Base-by-base conservation (phyloP, 2,888 invertebrate genomes). In the Halocaridina rubra region DNA sequence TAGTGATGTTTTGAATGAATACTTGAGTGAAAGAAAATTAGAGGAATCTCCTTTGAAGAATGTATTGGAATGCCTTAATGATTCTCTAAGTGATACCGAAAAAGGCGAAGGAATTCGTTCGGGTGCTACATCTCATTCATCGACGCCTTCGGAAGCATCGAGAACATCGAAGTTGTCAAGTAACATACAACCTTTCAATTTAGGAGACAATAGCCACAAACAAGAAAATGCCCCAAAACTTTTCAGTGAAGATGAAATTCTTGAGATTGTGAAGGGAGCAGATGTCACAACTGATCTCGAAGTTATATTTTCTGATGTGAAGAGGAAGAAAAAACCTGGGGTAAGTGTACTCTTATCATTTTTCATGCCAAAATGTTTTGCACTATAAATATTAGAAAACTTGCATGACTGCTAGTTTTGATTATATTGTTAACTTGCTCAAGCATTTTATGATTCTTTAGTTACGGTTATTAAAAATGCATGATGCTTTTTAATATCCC, bases 241-340 rank as follows among this genome's bases (percentile, higher is more conserved):
- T 13, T 67, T 75, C 32, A 67, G 67, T 76, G 81, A 75, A n/a
- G 76, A 81, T 53, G 81, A 81, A 30, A 10, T 76, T n/a, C 53
- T 81, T 22, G 16, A 32, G 46, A 75, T 75, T 24, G 76, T 76
- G 24, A 76, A 76, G 57, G 46, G 67, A 24, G 67, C 81, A 27
- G 82, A 84, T 61, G 67, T 78, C 8, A 29, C 71, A 30, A 13
- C 46, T 10, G 82, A 84, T 3, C 72, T 84, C 4, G 72, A 84
- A 72, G 78, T 84, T n/a, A 72, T 84, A 5, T 84, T 59, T 32
- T 22, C 82, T 24, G 39, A 72, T n/a, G 7, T 84, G 7, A 61
- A 29, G 24, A 64, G 13, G 46, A 74, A 5, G 46, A 64, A 24
- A 22, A 16, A n/a, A 8, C 5, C 30, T 69, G 53, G 75, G 81